Evolutionary conservation across 2,113 vertebrate species (phyloP), one percentile per base, ranked within the genome.

Genomic region (Ageneiosus marmoratus): DNA sequence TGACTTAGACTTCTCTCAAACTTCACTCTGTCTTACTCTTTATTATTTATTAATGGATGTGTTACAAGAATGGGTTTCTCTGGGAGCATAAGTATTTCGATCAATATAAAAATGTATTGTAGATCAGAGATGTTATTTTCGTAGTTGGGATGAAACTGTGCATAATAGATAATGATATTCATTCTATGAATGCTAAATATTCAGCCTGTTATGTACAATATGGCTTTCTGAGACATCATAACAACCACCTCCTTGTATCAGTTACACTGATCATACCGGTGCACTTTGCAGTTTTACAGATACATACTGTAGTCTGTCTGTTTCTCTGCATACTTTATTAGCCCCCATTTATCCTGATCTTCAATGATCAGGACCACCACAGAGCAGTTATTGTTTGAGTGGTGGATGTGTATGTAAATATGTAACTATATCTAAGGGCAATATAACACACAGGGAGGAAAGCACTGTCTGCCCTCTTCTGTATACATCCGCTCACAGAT

Each of bases 141-240:
- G 41, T 11, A 58, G 53, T 32, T 46, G 44, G n/a, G 10, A 24
- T 50, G 32, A 53, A 41, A 50, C 29, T 79, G 5, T 53, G 50
- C 1, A 8, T 55, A n/a, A n/a, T 80, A n/a, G 10, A 46, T 76
- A 84, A 74, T 13, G 7, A 75, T 80, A 41, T 75, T 32, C 18
- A 16, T 37, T 34, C 32, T 44, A 44, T 75, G 58, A 56, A 34
- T 55, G 20, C 15, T 60, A 51, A 81, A n/a, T 81, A 27, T 84
- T 80, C 76, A 58, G 37, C 50, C 27, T 48, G 27, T 5, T 50
- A 27, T 27, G 22, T 58, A 22, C 67, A 69, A 44, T 67, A 18
- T 48, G 15, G 34, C 34, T 56, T 73, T 41, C n/a, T 53, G 63
- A 85, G 70, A 53, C 48, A 3, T n/a, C n/a, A n/a, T n/a, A n/a